A percentile compares a stretch with the other conserved stretches of the same genome.
These are phyloP conservation scores for Bettongia penicillata DNA, from an alignment of 2,113 vertebrate genomes.

Conservation along the genomic window DNA sequence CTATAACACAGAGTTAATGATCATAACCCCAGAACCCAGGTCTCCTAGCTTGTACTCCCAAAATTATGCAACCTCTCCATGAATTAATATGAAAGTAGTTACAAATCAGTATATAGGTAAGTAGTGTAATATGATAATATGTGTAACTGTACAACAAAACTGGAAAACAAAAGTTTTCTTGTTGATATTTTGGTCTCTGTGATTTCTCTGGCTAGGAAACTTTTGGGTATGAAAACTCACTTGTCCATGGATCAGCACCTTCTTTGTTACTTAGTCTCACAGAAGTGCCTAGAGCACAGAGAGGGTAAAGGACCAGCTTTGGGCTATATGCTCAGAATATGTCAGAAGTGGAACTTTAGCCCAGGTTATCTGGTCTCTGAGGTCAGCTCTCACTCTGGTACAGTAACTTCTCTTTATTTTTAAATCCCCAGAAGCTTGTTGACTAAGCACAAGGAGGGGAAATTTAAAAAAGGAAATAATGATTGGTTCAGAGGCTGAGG, in stretches of 20 bases:
- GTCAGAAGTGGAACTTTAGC: neutral
- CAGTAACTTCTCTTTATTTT: neutral
- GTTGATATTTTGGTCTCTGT: too few species aligned
- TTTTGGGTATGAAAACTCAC: neutral
- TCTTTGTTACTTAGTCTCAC: neutral
- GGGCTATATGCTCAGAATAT: neutral
- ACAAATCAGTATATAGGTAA: neutral
- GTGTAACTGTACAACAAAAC: neutral
- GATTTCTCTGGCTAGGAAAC: neutral
- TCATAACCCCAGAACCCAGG: neutral
- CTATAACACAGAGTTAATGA: neutral
- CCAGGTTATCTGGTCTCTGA: neutral
- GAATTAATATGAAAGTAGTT: slow-evolving; percentile 21
- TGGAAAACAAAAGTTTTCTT: neutral
- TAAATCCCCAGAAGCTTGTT: neutral
- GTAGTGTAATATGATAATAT: neutral
- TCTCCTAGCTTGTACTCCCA: neutral
- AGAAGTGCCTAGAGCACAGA: neutral
- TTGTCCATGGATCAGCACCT: neutral
- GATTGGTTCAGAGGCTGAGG: slow-evolving; percentile 23
- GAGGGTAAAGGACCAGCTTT: neutral
- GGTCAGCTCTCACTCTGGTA: neutral
- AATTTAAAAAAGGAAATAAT: neutral
- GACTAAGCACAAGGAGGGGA: neutral
- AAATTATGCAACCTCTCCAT: neutral